These are phyloP conservation scores for Pimephales promelas DNA, from an alignment of 2,113 vertebrate species.

Conservation along the genomic window DNA sequence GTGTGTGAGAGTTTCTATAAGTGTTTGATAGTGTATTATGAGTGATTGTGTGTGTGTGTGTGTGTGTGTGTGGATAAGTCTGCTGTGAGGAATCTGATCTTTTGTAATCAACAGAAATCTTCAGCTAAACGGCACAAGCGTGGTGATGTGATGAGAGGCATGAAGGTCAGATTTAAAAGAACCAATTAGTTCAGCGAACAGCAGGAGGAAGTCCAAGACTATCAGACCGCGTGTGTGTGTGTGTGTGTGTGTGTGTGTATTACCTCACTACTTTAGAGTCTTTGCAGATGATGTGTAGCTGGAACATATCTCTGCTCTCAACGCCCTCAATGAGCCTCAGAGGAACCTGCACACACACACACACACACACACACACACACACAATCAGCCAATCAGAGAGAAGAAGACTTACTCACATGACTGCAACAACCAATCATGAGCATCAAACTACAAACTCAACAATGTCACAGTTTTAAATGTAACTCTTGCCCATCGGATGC, in stretches of 20 bases:
- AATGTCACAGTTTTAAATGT: neutral
- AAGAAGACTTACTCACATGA: neutral
- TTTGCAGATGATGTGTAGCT: constrained; percentile 98
- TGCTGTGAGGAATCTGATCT: neutral
- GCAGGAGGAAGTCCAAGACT: too few species aligned
- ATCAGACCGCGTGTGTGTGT: neutral
- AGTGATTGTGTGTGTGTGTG: too few species aligned
- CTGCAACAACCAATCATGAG: neutral
- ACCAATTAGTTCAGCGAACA: neutral
- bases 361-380: constrained; percentile 1
- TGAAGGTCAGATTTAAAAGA: neutral
- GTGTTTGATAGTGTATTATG: too few species aligned
- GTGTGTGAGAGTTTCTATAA: too few species aligned
- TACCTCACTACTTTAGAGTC: constrained; percentile 98
- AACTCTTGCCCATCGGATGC: neutral
- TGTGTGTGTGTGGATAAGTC: neutral
- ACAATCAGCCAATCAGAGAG: constrained; percentile 37
- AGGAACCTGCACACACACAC: constrained; percentile 85
- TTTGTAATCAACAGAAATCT: neutral
- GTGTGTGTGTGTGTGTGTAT: neutral
- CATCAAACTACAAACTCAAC: neutral
- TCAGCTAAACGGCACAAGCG: neutral
- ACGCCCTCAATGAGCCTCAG: constrained; percentile 95
- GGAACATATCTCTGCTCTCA: constrained; percentile 98
- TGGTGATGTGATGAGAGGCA: neutral